phyloP scores from a whole-genome alignment of 2,888 invertebrate genomes.

The Monoplex corrugatus region DNA sequence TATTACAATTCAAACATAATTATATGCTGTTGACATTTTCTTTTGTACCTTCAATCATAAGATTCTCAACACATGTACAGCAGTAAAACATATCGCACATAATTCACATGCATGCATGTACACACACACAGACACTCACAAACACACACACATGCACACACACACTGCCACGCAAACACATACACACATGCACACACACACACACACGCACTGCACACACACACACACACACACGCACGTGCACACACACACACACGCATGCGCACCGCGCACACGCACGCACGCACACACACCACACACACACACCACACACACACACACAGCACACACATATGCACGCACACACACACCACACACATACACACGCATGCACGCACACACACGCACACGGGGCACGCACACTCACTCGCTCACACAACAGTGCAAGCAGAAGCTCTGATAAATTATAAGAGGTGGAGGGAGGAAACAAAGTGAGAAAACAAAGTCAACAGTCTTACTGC shows the following conservation, averaged over 20 bases:
- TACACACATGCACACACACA: neutral
- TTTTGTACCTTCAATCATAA: no score
- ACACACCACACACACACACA: slow-evolving; percentile 10
- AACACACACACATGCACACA: neutral
- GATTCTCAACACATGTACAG: neutral
- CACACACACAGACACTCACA: neutral
- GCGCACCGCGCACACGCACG: neutral
- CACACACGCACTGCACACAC: neutral
- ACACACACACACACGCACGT: neutral
- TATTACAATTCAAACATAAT: no score
- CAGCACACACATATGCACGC: neutral
- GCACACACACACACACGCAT: neutral
- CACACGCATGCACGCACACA: neutral
- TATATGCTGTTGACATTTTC: no score
- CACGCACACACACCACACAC: slow-evolving; percentile 4
- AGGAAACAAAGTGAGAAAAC: no score
- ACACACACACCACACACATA: neutral
- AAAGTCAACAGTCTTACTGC: no score
- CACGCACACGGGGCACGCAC: neutral
- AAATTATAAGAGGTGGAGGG: no score
- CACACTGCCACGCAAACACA: neutral
- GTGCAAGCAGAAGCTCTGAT: no score
- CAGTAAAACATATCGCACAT: neutral
- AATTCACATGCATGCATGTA: neutral
- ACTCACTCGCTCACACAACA: no score